A percentile compares a stretch with the other conserved stretches of the same genome.
Evolutionary conservation across 2,113 vertebrate species (phyloP).

Genomic region (Plecturocebus donacophilus): DNA sequence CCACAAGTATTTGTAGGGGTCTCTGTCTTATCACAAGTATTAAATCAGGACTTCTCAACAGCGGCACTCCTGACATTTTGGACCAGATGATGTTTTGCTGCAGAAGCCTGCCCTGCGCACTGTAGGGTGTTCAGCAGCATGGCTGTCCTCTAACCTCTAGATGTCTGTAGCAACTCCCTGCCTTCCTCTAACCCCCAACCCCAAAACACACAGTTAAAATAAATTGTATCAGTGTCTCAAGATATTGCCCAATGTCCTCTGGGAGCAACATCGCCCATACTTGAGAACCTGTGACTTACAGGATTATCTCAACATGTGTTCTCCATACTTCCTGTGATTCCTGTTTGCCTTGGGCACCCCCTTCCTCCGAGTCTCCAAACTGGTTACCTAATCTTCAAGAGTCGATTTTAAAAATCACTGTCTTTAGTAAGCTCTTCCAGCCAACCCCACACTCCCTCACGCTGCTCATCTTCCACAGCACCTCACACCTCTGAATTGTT

Average conservation of each 20-base stretch:
- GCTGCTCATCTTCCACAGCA: background rate
- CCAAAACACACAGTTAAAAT: background rate
- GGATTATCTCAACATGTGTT: background rate
- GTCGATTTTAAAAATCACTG: background rate
- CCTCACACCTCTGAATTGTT: background rate
- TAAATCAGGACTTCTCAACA: background rate
- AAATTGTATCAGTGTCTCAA: background rate
- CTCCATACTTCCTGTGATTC: background rate
- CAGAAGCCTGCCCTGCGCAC: background rate
- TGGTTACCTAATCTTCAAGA: background rate
- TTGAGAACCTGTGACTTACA: background rate
- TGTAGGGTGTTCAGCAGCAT: accelerated
- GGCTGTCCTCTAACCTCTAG: background rate
- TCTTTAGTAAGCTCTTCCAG: background rate
- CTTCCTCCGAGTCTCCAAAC: background rate
- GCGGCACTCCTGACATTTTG: background rate
- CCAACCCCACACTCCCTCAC: background rate
- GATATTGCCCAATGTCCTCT: too few relatives aligned
- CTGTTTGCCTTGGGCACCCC: background rate
- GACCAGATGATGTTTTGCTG: background rate
- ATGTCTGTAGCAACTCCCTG: background rate
- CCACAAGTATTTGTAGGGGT: background rate
- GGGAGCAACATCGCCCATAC: background rate
- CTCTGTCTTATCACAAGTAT: background rate
- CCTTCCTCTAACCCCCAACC: too few relatives aligned